Evolutionary conservation across 2,888 invertebrate species (phyloP), one percentile per base, ranked within the genome.

Genomic region (Sarcophaga rosellei): DNA sequence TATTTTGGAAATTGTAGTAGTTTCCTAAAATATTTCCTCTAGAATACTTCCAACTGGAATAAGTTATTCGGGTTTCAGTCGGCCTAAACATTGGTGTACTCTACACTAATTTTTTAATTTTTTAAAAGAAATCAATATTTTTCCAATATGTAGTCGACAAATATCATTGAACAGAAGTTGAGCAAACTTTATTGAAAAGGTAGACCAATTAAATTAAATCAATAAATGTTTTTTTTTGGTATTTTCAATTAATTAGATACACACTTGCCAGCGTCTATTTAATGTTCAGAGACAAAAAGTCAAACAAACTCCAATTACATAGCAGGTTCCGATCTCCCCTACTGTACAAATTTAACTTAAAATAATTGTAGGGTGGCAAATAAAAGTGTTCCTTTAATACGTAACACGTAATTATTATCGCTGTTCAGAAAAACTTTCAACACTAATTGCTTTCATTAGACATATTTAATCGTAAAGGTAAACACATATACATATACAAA

Each of bases 401-500:
- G 69, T 81, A 77, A 59, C 81, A 81, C 77, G 35, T 85, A 62
- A 77, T 73, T 72, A 77, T 74, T 81, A 17, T 66, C 61, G 66
- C 12, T 44, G 72, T 66, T 61, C 35, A 35, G 35, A 10, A 35
- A 35, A 8, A 10, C 8, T 35, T 35, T 72, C 65, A 47, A 53
- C 69, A 73, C 73, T 85, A 81, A 84, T 84, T 76, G 62, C 80
- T 23, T 85, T 73, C 84, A 77, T 81, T 85, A 81, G 57, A 44
- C 45, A 53, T 53, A 47, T 62, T 74, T 53, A 57, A 75, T 74
- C 62, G 47, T 23, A 53, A 63, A 63, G 23, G n/a, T n/a, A 74
- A 17, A 63, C 6, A 35, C 35, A 35, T 0, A 35, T 23, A 23
- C 35, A 35, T 10, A 1, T 47, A 45, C 12, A 45, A 20, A 11